phyloP scores from a whole-genome alignment of 2,888 invertebrate species.

The Podabrus alpinus region DNA sequence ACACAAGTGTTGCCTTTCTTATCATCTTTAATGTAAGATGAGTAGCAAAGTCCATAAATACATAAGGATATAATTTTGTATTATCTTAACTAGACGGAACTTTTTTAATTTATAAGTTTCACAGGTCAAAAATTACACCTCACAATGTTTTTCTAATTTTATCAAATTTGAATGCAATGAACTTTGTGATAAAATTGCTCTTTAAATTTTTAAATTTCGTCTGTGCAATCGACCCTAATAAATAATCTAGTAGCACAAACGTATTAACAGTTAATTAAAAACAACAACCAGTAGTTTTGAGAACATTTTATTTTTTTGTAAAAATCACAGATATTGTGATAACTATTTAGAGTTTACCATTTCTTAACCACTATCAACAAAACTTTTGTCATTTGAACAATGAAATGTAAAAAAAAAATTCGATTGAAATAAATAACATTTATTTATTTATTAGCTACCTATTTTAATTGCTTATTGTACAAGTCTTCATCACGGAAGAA shows the following conservation, averaged over 20 bases:
- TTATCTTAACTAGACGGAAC: not conserved
- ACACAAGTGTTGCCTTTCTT: too few relatives aligned
- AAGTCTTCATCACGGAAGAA: slow-evolving; percentile 7
- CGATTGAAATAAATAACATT: not conserved
- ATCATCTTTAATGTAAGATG: too few relatives aligned
- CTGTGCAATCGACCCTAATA: too few relatives aligned
- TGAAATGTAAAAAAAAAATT: not conserved
- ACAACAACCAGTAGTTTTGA: too few relatives aligned
- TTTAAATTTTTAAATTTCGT: too few relatives aligned
- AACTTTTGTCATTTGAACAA: not conserved
- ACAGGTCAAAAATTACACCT: not conserved
- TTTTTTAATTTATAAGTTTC: not conserved
- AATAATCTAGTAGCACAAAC: too few relatives aligned
- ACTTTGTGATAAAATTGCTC: too few relatives aligned
- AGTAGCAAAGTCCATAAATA: not conserved
- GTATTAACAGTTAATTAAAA: too few relatives aligned
- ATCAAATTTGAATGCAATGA: too few relatives aligned
- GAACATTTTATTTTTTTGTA: not conserved
- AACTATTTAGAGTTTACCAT: not conserved
- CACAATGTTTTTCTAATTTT: not conserved
- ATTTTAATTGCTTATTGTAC: not conserved
- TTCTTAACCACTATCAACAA: not conserved
- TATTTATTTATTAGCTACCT: not conserved
- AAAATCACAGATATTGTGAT: not conserved
- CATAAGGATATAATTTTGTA: not conserved